Evolutionary conservation across 2,113 vertebrate genomes (phyloP), one percentile per base, ranked within the genome.

Genomic region (Microtus ochrogaster): DNA sequence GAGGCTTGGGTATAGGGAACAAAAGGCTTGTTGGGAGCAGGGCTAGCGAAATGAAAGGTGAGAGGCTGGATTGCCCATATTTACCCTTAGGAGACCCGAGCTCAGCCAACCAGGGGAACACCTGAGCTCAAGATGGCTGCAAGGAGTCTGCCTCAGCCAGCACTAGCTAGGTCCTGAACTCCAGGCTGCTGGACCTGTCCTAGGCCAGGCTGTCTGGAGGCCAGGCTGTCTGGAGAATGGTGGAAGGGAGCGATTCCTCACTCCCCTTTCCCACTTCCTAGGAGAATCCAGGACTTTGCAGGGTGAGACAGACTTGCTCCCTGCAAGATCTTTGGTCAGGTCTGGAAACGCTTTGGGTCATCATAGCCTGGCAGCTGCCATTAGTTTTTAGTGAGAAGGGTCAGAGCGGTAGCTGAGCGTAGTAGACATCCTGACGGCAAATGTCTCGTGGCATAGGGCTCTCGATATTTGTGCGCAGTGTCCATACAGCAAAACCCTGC

Each of bases 291-390:
- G 47, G 2, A 3, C 13, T 78, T 79, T 65, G 61, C 55, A 44
- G 0, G 19, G 14, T 66, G 63, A 47, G 63, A 44, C 49, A 30
- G 1, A 24, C 24, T 26, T 33, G 5, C 1, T 24, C 24, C 6
- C 82, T 9, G 1, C n/a, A 47, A 49, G 55, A 66, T 36, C 58
- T 76, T 58, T 4, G 41, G 7, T 8, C 9, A 33, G 0, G 4
- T 79, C 78, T 65, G 10, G 24, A 22, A 52, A 47, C 85, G 33
- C 30, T 39, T 84, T 63, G 41, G 22, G 47, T 28, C 22, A 0
- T 88, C 3, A 2, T 44, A 26, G 47, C 41, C 21, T 33, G 36
- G 28, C 3, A 2, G 58, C 26, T 22, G 30, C 65, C 17, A 0
- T 12, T 55, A 41, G 36, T 30, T 10, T 61, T 65, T 22, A 5